Conservation (phyloP, 2,888 invertebrate genomes). For the Perizoma affinitatum region DNA sequence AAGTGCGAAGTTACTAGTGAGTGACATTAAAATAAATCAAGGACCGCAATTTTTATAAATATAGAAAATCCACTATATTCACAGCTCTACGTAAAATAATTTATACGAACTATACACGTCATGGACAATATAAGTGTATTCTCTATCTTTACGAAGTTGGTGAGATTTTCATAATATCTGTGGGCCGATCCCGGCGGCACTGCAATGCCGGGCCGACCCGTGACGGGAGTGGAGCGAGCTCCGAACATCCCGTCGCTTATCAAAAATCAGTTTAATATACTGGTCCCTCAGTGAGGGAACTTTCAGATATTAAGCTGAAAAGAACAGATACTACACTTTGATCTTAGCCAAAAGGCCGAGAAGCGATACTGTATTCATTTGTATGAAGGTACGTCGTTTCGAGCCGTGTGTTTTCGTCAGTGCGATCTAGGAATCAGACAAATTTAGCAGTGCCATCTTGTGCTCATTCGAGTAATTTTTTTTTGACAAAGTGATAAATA, state of each 20-base stretch:
- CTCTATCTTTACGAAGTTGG: no score
- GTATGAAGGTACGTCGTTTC: neutral
- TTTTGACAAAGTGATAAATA: no score
- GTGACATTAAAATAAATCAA: no score
- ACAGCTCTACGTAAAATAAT: no score
- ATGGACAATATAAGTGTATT: no score
- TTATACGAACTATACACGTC: no score
- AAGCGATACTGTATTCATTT: neutral
- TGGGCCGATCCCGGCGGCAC: slow-evolving; percentile 13
- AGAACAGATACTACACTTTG: slow-evolving; percentile 13
- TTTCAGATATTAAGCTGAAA: slow-evolving; percentile 13
- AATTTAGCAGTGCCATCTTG: slow-evolving; percentile 7
- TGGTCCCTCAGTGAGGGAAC: slow-evolving; percentile 13
- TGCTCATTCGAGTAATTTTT: neutral
- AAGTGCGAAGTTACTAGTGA: no score
- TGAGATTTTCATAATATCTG: slow-evolving; percentile 1
- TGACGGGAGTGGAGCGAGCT: slow-evolving; percentile 12
- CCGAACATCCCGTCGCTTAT: slow-evolving; percentile 11
- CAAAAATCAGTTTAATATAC: slow-evolving; percentile 13
- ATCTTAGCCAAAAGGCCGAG: slow-evolving; percentile 13
- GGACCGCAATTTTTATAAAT: no score
- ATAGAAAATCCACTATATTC: no score
- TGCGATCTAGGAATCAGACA: slow-evolving; percentile 1
- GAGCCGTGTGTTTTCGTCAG: slow-evolving; percentile 8
- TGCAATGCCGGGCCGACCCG: slow-evolving; percentile 13